Evolutionary conservation across 2,797 vertebrate genomes (phyloP).

Genomic region (Sebastes miniatus): DNA sequence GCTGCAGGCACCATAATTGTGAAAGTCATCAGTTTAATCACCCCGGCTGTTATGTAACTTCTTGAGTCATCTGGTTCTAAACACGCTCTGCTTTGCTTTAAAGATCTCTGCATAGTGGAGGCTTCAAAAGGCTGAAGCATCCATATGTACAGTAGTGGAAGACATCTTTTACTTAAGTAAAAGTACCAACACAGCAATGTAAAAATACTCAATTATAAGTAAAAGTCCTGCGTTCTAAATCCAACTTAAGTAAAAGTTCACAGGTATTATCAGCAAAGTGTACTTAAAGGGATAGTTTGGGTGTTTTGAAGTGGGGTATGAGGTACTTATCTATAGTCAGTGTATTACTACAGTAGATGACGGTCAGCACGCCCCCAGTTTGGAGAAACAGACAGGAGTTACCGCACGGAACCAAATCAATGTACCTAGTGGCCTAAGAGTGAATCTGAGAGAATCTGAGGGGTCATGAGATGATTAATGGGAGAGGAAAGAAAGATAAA

Average conservation of each 20-base stretch:
- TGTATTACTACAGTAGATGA: no score
- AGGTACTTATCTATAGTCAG: no score
- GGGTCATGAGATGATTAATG: no score
- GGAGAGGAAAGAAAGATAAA: not conserved
- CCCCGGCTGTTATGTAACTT: constrained; percentile 20
- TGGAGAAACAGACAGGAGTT: no score
- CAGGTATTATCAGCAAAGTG: not conserved
- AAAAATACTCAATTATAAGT: not conserved
- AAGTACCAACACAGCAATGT: not conserved
- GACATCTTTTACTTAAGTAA: not conserved
- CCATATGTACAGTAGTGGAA: not conserved
- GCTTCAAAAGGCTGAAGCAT: not conserved
- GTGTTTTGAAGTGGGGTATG: no score
- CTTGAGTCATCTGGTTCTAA: not conserved
- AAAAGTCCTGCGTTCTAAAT: not conserved
- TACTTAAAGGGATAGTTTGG: not conserved
- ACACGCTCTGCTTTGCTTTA: not conserved
- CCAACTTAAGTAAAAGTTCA: not conserved
- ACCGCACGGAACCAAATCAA: no score
- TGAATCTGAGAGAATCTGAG: no score
- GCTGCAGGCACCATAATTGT: constrained; percentile 24
- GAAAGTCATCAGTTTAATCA: constrained; percentile 34
- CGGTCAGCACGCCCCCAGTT: no score
- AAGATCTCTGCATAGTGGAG: not conserved
- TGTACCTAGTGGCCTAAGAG: no score